Evolutionary conservation across 2,113 vertebrate species (phyloP).

Genomic region (Nothocercus julius): DNA sequence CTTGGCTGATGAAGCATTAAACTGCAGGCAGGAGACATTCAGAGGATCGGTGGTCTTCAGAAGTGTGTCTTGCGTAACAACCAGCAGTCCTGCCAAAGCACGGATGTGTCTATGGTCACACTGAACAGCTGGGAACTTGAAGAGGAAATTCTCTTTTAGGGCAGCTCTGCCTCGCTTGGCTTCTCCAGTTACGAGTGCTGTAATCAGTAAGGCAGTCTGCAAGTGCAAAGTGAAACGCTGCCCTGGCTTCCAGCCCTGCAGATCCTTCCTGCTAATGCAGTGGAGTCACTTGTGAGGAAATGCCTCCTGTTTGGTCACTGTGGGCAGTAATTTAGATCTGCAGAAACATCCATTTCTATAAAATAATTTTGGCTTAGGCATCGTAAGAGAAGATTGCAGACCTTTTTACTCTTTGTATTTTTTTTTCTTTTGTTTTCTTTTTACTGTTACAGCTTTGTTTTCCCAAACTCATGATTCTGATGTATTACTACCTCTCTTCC

Average conservation of each 20-base stretch:
- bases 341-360: not conserved
- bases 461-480: not conserved
- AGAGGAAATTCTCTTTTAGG: not conserved
- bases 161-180: not conserved
- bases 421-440: not conserved
- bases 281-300: not conserved
- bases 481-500: not conserved
- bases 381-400: not conserved
- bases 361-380: not conserved
- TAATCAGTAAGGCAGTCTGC: not conserved
- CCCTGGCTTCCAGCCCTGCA: not conserved
- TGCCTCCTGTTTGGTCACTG: not conserved
- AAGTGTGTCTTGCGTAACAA: not conserved
- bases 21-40: not conserved
- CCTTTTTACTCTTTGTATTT: not conserved
- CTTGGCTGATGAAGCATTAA: rapidly evolving
- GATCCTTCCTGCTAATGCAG: not conserved
- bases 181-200: not conserved
- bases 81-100: not conserved
- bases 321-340: not conserved
- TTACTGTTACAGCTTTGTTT: not conserved
- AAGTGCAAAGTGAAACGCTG: not conserved
- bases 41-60: not conserved
- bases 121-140: not conserved
- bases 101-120: not conserved